Evolutionary conservation across 2,888 invertebrate genomes (phyloP), one percentile per base, ranked within the genome.

Genomic region (Eugnorisma glareosa): DNA sequence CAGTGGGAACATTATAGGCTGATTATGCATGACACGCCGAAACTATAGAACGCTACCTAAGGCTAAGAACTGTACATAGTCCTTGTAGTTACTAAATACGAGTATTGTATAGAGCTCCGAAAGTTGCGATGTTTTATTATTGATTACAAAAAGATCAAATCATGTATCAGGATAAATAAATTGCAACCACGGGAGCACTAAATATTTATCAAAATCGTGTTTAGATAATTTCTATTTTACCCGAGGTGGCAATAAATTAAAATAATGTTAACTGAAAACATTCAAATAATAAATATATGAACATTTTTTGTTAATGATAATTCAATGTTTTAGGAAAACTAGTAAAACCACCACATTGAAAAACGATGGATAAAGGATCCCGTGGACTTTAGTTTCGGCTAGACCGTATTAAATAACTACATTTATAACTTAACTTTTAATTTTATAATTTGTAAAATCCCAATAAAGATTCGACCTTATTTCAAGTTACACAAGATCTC

Each of bases 171-270:
- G 48, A 64, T 48, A 54, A 61, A 18, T 59, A 54, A 57, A 18
- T 59, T 48, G 40, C 51, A 67, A 76, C 70, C 70, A 48, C 35
- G 73, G 73, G 86, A 28, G 18, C 70, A 40, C 45, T 74, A 61
- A 69, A 82, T 85, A 76, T 71, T 76, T 76, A 76, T 73, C 67
- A 73, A 73, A 82, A 64, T 40, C n/a, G 54, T 70, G 57, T 75
- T 85, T 75, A 59, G 72, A 85, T 73, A 75, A 73, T 75, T 85
- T 67, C 1, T 63, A 43, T 72, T 69, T 15, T 67, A 6, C 85
- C 73, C 82, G 8, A 59, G 76, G 67, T 72, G 64, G 40, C 31
- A 31, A 66, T 83, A 75, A 75, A 73, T 64, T 57, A 13, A 45
- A 66, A 45, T 66, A 0, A n/a, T 28, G 21, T 13, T 7, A 28